Base-by-base conservation (phyloP, 30 jellyfish, hydroid and myxozoan species). In the Phacellophora camtschatica region DNA sequence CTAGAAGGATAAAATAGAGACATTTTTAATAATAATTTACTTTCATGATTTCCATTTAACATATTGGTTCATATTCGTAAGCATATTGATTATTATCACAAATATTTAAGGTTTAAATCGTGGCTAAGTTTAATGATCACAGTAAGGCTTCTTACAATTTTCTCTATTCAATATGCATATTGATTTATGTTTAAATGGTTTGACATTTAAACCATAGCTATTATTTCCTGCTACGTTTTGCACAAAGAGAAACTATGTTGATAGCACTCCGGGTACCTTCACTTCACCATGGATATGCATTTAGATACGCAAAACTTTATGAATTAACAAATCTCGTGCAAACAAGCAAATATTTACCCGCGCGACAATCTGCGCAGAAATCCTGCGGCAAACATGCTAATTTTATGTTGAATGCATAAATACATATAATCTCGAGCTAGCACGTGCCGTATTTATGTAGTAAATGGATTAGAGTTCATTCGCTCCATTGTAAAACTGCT, bases 241-340 rank as follows among this genome's bases (percentile, higher is more conserved):
- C 29, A 46, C 61, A 46, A 46, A 16, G 61, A 16, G 61, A 28
- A 46, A 16, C 20, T 46, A 46, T 16, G 61, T 28, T 46, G 20
- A 46, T 16, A 46, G 61, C 61, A 46, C 61, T 46, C 61, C 28
- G 0, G 61, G 29, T 28, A 8, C 42, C 12, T 0, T 22, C 27
- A 15, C 39, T 33, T 73, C 86, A 34, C 86, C 86, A 73, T 73
- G 86, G 86, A 51, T 73, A 73, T 73, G 11, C 61, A 30, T 10
- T 23, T 27, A 46, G 64, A 30, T 30, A 29, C 74, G 86, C 55
- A 73, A 49, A 73, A 61, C 66, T 73, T 67, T 7, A 18, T 29
- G 33, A 74, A 20, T 73, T 54, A 18, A 48, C 13, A 24, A 30
- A 22, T 65, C 35, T 63, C 19, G 51, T 30, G n/a, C 19, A 2